Evolutionary conservation across 2,888 invertebrate genomes (phyloP).

Genomic region (Horisme vitalbata): DNA sequence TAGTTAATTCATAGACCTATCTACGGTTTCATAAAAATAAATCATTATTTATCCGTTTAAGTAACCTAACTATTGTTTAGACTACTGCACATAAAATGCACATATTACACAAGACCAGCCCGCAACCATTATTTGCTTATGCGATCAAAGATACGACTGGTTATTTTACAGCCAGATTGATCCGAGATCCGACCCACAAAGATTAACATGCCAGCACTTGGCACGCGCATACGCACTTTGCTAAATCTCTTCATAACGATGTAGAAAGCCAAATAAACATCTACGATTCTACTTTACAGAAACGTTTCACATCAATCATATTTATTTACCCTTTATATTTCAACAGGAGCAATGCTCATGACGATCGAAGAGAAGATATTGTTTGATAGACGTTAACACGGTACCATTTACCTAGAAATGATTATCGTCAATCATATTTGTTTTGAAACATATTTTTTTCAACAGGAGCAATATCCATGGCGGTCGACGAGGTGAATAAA

Average conservation of each 20-base stretch:
- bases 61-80: neutral
- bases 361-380: constrained; percentile 81
- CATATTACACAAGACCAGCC: constrained; percentile 16
- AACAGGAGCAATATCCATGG: constrained; percentile 93
- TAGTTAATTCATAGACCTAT: constrained; percentile 20
- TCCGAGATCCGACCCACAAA: constrained; percentile 41
- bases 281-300: constrained; percentile 5
- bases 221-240: constrained; percentile 38
- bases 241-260: constrained; percentile 25
- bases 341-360: constrained; percentile 91
- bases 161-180: constrained; percentile 35
- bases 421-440: constrained; percentile 4
- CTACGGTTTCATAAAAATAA: no score
- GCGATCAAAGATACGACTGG: constrained; percentile 27
- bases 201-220: constrained; percentile 49
- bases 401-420: constrained; percentile 44
- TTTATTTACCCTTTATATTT: constrained; percentile 21
- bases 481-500: constrained; percentile 91
- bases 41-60: no score
- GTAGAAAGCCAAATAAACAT: constrained; percentile 10
- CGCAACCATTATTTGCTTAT: constrained; percentile 25
- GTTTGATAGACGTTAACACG: constrained; percentile 42
- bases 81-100: constrained; percentile 1
- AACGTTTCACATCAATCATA: constrained; percentile 1
- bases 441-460: constrained; percentile 7